These are phyloP conservation scores for Pitta sordida DNA, from an alignment of 2,113 vertebrate genomes.

Conservation along the genomic window DNA sequence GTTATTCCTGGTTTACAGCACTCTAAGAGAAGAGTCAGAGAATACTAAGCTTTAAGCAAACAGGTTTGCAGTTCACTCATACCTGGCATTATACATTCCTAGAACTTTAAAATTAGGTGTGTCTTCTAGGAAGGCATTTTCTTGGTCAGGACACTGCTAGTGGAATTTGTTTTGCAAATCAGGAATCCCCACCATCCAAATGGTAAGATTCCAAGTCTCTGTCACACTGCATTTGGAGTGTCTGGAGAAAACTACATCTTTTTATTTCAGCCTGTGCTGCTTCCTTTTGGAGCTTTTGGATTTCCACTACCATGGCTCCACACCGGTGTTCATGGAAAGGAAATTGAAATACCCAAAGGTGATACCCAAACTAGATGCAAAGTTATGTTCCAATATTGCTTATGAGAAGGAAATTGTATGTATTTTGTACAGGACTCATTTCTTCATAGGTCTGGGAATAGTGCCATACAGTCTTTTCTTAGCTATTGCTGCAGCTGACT, in stretches of 20 bases:
- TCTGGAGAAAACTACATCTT: background rate
- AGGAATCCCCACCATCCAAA: background rate
- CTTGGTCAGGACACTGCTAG: background rate
- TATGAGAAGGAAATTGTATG: background rate
- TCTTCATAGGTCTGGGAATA: background rate
- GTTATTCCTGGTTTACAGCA: background rate
- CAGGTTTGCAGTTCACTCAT: background rate
- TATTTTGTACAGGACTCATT: background rate
- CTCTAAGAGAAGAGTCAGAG: background rate
- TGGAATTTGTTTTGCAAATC: background rate
- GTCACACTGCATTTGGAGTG: background rate
- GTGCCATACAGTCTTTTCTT: background rate
- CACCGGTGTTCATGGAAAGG: background rate
- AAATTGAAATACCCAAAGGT: background rate
- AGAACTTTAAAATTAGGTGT: background rate
- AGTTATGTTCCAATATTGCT: background rate
- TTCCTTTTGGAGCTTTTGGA: background rate
- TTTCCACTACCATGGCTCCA: background rate
- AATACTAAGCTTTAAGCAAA: background rate
- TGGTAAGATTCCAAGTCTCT: background rate
- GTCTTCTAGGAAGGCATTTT: background rate
- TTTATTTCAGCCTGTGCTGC: background rate
- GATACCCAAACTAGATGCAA: background rate
- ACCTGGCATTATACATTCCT: background rate
- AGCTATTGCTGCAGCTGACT: background rate